Evolutionary conservation across 2,797 vertebrate genomes (phyloP).

Genomic region (Peromyscus melanophrys): DNA sequence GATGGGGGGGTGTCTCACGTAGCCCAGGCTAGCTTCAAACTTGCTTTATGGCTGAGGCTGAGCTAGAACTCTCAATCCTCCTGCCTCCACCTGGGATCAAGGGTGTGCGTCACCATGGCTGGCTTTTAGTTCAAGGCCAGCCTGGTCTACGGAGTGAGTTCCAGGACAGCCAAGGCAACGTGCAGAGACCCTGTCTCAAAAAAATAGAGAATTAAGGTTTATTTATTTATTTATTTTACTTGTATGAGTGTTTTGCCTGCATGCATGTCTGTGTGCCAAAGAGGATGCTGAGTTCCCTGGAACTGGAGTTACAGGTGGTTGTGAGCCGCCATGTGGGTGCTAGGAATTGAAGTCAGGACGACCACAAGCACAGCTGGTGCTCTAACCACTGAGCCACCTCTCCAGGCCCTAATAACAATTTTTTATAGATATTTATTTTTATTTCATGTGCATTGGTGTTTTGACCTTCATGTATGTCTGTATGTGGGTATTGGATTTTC

Average conservation of each 20-base stretch:
- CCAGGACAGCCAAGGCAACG: not conserved
- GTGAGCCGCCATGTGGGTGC: not conserved
- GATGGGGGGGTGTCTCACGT: not conserved
- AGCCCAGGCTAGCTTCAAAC: not conserved
- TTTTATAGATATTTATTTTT: not conserved
- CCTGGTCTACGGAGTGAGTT: not conserved
- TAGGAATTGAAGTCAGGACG: not conserved
- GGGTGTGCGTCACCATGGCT: not conserved
- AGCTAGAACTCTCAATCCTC: not conserved
- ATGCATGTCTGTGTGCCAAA: not conserved
- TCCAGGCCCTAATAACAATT: not conserved
- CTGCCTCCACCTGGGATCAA: not conserved
- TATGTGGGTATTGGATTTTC: too few species aligned
- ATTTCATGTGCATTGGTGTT: too few species aligned
- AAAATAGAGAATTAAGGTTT: too few species aligned
- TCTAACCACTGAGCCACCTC: not conserved
- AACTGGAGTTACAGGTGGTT: not conserved
- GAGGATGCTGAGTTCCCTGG: not conserved
- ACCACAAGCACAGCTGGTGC: not conserved
- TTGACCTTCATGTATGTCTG: too few species aligned
- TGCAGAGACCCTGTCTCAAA: too few species aligned
- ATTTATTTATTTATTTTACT: too few species aligned
- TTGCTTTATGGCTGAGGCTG: not conserved
- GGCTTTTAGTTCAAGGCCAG: not conserved
- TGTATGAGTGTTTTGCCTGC: not conserved